phyloP scores from a whole-genome alignment of 2,797 vertebrate genomes.

The Arrhamphus sclerolepis region DNA sequence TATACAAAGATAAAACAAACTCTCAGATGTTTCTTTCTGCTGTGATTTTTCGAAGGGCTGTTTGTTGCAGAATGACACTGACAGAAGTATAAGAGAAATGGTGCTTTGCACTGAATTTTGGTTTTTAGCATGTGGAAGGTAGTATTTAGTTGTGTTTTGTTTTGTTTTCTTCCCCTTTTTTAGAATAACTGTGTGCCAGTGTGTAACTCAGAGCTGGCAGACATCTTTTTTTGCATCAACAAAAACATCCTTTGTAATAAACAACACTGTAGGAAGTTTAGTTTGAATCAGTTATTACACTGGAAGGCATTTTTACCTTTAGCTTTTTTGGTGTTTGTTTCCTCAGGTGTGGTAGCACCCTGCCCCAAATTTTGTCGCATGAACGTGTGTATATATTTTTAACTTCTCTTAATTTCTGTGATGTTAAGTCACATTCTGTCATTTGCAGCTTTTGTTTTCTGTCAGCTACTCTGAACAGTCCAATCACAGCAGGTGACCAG shows the following conservation, averaged over 20 bases:
- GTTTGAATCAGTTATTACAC: slow-evolving; percentile 24
- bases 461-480: neutral
- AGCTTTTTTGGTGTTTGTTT: slow-evolving; percentile 6
- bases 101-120: slow-evolving; percentile 51
- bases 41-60: slow-evolving; percentile 23
- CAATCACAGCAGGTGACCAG: slow-evolving; percentile 4
- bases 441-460: slow-evolving; percentile 13
- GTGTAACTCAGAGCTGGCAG: slow-evolving; percentile 5
- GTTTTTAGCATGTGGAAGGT: slow-evolving; percentile 23
- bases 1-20: slow-evolving; percentile 14
- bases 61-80: slow-evolving; percentile 20
- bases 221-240: slow-evolving; percentile 7
- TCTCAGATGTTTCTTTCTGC: slow-evolving; percentile 40
- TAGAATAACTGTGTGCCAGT: neutral
- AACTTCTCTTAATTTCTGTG: slow-evolving; percentile 20
- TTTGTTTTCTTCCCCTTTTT: slow-evolving; percentile 34
- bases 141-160: too few species aligned
- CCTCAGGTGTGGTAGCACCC: slow-evolving; percentile 11
- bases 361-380: slow-evolving; percentile 22
- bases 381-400: slow-evolving; percentile 3
- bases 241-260: slow-evolving; percentile 26
- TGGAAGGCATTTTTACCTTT: slow-evolving; percentile 28
- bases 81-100: slow-evolving; percentile 30
- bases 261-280: neutral
- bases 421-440: slow-evolving; percentile 17